Evolutionary conservation across 2,797 vertebrate genomes (phyloP).

Genomic region (Odontamblyopus lacepedii): DNA sequence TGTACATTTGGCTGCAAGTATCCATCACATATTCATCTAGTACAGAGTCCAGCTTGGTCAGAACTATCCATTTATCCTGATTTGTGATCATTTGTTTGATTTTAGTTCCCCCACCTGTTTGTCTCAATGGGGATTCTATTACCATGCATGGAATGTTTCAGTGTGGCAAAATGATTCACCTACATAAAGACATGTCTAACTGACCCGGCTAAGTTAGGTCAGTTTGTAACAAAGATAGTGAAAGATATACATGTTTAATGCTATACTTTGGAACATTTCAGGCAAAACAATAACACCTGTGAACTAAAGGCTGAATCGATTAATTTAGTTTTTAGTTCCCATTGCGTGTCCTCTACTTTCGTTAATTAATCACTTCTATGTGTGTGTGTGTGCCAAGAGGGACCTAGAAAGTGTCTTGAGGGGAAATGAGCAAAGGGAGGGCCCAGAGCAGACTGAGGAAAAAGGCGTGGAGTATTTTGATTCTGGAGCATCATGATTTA

Average conservation of each 20-base stretch:
- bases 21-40: conserved; percentile 39
- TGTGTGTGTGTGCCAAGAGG: background rate
- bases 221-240: no score
- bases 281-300: no score
- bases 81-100: background rate
- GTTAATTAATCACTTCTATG: background rate
- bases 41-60: background rate
- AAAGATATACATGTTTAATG: background rate
- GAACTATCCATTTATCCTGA: background rate
- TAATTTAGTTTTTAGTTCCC: no score
- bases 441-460: conserved; percentile 25
- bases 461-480: conserved; percentile 38
- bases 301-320: no score
- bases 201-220: no score
- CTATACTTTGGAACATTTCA: no score
- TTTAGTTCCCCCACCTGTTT: background rate
- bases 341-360: no score
- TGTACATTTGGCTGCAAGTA: conserved; percentile 35
- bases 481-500: conserved; percentile 34
- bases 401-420: conserved; percentile 29
- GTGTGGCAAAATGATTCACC: background rate
- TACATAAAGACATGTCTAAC: background rate
- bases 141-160: background rate
- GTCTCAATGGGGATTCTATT: background rate
- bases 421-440: conserved; percentile 27